Evolutionary conservation across 2,113 vertebrate genomes (phyloP).

Genomic region (Epinephelus fuscoguttatus): DNA sequence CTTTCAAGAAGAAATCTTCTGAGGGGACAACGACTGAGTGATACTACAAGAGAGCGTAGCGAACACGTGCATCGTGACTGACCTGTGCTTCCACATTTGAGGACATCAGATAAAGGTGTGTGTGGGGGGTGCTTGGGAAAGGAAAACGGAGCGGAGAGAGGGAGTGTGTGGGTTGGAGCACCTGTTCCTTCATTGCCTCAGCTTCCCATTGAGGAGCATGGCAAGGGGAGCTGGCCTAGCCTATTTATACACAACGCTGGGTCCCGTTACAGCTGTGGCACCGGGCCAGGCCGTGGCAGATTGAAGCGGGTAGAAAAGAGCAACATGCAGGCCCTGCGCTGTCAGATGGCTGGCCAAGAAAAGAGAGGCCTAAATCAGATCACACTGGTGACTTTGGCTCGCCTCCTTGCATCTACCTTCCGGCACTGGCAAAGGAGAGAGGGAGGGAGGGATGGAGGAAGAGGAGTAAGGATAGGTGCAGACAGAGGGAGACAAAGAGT

Average conservation of each 20-base stretch:
- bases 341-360: slow-evolving; percentile 68
- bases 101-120: slow-evolving; percentile 45
- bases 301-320: slow-evolving; percentile 72
- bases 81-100: slow-evolving; percentile 35
- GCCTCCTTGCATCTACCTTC: slow-evolving; percentile 35
- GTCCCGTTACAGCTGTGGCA: slow-evolving; percentile 77
- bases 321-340: slow-evolving; percentile 57
- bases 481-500: slow-evolving; percentile 33
- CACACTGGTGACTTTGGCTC: slow-evolving; percentile 64
- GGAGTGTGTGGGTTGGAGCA: slow-evolving; percentile 63
- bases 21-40: background rate
- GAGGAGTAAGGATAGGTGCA: background rate
- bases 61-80: background rate
- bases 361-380: slow-evolving; percentile 63
- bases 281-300: slow-evolving; percentile 72
- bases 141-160: background rate
- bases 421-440: background rate
- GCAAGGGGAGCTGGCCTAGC: slow-evolving; percentile 63
- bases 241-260: slow-evolving; percentile 81
- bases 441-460: background rate
- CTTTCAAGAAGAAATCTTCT: background rate
- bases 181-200: slow-evolving; percentile 77
- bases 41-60: background rate
- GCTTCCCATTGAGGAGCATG: slow-evolving; percentile 76
- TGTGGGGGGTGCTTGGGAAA: background rate